phyloP scores from a whole-genome alignment of 2,113 vertebrate species.

The Onychostoma macrolepis region DNA sequence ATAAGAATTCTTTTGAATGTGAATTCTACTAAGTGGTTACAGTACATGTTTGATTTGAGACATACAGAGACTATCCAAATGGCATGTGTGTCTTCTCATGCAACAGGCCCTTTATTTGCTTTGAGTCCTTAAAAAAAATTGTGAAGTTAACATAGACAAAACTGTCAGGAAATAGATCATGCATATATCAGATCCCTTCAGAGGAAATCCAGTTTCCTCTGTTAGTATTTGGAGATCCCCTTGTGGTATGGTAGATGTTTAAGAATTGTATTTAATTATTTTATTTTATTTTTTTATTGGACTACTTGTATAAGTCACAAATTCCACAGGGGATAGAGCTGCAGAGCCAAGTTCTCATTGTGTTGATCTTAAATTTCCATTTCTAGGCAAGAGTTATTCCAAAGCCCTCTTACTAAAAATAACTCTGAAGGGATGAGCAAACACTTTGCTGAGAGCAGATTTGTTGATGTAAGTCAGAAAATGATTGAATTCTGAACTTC shows the following conservation, averaged over 20 bases:
- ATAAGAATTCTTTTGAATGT: not conserved
- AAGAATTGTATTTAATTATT: slow-evolving; percentile 7
- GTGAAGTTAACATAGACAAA: not conserved
- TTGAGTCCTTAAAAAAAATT: not conserved
- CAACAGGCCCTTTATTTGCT: too few species aligned
- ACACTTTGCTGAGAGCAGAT: not conserved
- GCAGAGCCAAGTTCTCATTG: slow-evolving; percentile 46
- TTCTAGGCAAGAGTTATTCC: slow-evolving; percentile 55
- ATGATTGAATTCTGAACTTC: slow-evolving; percentile 11
- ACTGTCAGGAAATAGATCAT: slow-evolving; percentile 25
- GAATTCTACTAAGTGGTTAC: not conserved
- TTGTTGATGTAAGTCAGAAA: slow-evolving; percentile 2
- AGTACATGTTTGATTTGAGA: not conserved
- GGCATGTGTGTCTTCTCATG: not conserved
- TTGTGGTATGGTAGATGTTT: slow-evolving; percentile 30
- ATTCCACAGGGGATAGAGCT: slow-evolving; percentile 35
- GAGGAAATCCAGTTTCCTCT: slow-evolving; percentile 34
- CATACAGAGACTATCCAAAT: not conserved
- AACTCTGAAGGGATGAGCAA: slow-evolving; percentile 26
- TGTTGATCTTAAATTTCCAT: slow-evolving; percentile 57
- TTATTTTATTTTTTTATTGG: slow-evolving; percentile 3
- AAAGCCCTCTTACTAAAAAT: slow-evolving; percentile 54
- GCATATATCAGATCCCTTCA: slow-evolving; percentile 13
- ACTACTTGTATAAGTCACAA: slow-evolving; percentile 33
- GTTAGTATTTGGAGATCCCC: slow-evolving; percentile 36